Base-by-base conservation (phyloP, 2,113 vertebrate genomes). In the Odontesthes bonariensis region DNA sequence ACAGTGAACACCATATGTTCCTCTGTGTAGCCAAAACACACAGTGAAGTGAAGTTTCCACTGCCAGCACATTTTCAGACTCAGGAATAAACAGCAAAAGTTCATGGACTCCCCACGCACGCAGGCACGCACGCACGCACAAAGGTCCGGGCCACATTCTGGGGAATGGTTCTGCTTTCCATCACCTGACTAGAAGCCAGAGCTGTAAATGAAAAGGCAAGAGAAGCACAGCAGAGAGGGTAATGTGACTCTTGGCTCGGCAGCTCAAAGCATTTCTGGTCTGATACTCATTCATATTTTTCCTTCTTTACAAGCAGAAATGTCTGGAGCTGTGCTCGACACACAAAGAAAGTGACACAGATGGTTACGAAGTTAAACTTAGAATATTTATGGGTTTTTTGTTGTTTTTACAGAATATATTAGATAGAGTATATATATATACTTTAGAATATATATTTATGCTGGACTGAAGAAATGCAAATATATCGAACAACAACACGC, bases 1-100 rank as follows among this genome's bases (percentile, higher is more conserved):
- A 54, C 71, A 67, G 65, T 75, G 71, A 82, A 89, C 77, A 85
- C 81, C 85, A 85, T 67, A 75, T 86, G 88, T 84, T 65, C 74
- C 75, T 14, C 22, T 9, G 49, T 16, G 40, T 59, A 31, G 88
- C 88, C 88, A 91, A 88, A 86, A 79, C 69, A 73, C 81, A 86
- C 77, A 65, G 47, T 22, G 57, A 78, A 67, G 12, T 42, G 16
- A 61, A 83, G 58, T 73, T 81, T 88, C 78, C 62, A 80, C 76
- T 53, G 81, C 82, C 82, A 86, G 71, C 64, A 82, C 77, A 79
- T 64, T 87, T 80, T 56, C 75, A 77, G 56, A 82, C 57, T 57
- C 72, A 69, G 63, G 44, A 23, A 57, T 47, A 68, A 75, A 75
- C 61, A 57, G 55, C 19, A 73, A 46, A 35, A 53, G 1, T 73